Evolutionary conservation across 2,888 invertebrate species (phyloP).

Genomic region (Chrysolina oricalcia): DNA sequence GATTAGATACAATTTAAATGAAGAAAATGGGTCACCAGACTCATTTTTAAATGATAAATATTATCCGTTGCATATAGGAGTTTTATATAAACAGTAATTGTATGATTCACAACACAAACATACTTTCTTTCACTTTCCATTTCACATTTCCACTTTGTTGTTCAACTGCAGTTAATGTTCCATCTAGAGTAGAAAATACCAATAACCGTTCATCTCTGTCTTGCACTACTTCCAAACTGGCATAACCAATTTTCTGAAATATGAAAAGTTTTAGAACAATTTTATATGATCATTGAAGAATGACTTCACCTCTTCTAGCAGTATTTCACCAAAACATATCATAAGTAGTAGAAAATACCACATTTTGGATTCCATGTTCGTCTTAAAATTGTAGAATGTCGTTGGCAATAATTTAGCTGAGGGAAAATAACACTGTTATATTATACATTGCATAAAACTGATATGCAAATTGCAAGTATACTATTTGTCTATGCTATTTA

Average conservation of each 20-base stretch:
- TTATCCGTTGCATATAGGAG: too few relatives aligned
- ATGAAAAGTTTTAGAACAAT: not conserved
- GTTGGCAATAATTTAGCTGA: not conserved
- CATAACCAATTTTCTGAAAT: conserved; percentile 42
- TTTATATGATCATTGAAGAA: not conserved
- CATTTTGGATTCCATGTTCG: not conserved
- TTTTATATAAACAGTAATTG: too few relatives aligned
- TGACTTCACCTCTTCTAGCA: not conserved
- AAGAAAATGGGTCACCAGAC: too few relatives aligned
- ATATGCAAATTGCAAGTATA: too few relatives aligned
- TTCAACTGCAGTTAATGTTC: conserved; percentile 92
- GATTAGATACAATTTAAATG: not conserved
- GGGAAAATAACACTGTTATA: not conserved
- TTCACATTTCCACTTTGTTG: conserved; percentile 87
- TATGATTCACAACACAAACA: conserved; percentile 55
- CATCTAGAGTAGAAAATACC: conserved; percentile 94
- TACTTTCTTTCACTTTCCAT: conserved; percentile 95
- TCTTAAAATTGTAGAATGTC: not conserved
- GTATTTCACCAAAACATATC: not conserved
- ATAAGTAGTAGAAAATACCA: not conserved
- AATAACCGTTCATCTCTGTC: conserved; percentile 82
- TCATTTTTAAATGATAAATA: too few relatives aligned
- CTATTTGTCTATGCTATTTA: too few relatives aligned
- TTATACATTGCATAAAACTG: not conserved
- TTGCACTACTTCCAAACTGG: conserved; percentile 75